Percentiles rank a stretch among this genome's conserved stretches.
Evolutionary conservation across 2,113 vertebrate species (phyloP).

Genomic region (Abramis brama): DNA sequence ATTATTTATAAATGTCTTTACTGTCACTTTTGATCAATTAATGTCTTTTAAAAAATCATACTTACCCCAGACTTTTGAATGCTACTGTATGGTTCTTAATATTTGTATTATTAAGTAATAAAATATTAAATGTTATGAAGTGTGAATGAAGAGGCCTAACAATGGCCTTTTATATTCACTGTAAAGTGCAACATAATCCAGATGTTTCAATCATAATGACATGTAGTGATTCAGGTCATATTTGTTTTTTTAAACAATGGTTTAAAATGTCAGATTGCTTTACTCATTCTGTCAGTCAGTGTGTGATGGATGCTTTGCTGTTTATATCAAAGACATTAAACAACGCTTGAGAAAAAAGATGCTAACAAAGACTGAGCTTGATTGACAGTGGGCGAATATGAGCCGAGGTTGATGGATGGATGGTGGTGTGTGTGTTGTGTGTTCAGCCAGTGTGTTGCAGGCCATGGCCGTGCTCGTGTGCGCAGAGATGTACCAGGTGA

Average conservation of each 20-base stretch:
- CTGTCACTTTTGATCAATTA: background rate
- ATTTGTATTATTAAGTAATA: background rate
- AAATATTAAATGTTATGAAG: background rate
- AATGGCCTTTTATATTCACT: background rate
- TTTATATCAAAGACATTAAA: slow-evolving; percentile 31
- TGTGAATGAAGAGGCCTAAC: background rate
- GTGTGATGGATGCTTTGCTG: slow-evolving; percentile 13
- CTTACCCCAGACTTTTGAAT: background rate
- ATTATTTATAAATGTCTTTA: background rate
- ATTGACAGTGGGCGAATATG: slow-evolving; percentile 35
- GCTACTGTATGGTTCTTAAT: background rate
- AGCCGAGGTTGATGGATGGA: slow-evolving; percentile 35
- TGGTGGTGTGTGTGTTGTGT: slow-evolving; percentile 56
- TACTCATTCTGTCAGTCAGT: background rate
- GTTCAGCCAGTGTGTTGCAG: slow-evolving; percentile 89
- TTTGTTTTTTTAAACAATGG: slow-evolving; percentile 14
- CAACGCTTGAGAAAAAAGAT: background rate
- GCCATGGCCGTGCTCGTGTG: slow-evolving; percentile 96
- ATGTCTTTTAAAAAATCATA: too few relatives aligned
- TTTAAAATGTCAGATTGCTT: background rate
- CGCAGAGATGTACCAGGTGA: slow-evolving; percentile 98
- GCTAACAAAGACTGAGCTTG: slow-evolving; percentile 8
- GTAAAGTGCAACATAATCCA: background rate
- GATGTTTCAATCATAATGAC: background rate
- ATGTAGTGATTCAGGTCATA: background rate